These are phyloP conservation scores for Tragelaphus oryx DNA, from an alignment of 2,797 vertebrate genomes.

Conservation along the genomic window DNA sequence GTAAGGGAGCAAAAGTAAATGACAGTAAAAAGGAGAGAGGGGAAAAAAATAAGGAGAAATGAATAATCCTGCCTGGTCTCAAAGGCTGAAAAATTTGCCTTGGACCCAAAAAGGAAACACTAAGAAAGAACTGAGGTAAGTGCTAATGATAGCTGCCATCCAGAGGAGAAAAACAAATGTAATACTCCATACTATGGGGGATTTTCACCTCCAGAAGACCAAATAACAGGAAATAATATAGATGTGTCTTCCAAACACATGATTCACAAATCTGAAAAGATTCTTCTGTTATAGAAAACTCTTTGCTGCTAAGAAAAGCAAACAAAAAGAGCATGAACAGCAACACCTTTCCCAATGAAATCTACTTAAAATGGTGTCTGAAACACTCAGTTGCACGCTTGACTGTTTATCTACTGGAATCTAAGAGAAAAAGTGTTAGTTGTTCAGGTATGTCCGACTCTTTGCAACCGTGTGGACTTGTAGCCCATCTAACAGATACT, in stretches of 20 bases:
- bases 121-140: conserved; percentile 32
- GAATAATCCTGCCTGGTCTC: background rate
- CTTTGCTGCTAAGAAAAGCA: conserved; percentile 19
- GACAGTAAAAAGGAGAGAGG: background rate
- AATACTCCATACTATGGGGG: background rate
- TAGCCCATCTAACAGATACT: background rate
- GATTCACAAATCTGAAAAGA: background rate
- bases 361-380: conserved; percentile 19
- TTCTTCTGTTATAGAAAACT: conserved; percentile 5
- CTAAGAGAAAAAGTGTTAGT: background rate
- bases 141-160: background rate
- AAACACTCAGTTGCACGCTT: background rate
- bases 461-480: background rate
- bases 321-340: background rate
- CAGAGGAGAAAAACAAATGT: conserved; percentile 29
- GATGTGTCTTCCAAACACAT: background rate
- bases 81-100: background rate
- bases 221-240: conserved; percentile 30
- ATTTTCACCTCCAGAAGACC: background rate
- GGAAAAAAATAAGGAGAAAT: conserved; percentile 1
- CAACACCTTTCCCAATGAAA: conserved; percentile 13
- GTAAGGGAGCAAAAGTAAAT: conserved; percentile 28
- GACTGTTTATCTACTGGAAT: background rate
- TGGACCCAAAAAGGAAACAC: conserved; percentile 7
- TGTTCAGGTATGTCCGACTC: background rate